Conservation (phyloP, 2,888 invertebrate species). For the Agonopterix arenella region DNA sequence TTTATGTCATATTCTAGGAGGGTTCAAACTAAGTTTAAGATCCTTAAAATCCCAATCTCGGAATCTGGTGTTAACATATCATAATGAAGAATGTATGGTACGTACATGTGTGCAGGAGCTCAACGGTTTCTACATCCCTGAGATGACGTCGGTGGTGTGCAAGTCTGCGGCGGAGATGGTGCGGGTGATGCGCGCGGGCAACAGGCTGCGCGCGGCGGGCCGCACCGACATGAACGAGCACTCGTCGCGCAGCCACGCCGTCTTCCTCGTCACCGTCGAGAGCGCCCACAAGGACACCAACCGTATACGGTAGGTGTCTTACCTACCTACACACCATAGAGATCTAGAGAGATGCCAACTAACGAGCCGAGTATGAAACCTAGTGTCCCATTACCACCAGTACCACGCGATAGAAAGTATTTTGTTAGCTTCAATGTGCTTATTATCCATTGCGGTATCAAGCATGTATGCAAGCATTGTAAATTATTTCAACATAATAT, state of each 20-base stretch:
- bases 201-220: constrained; percentile 95
- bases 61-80: too few species aligned
- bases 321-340: background rate
- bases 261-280: constrained; percentile 98
- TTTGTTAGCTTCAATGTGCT: too few species aligned
- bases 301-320: constrained; percentile 53
- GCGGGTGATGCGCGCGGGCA: constrained; percentile 94
- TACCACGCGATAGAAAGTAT: too few species aligned
- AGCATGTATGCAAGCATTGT: too few species aligned
- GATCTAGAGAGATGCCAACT: too few species aligned
- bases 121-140: constrained; percentile 95
- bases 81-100: background rate
- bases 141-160: constrained; percentile 95
- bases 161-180: constrained; percentile 96
- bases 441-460: too few species aligned
- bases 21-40: too few species aligned
- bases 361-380: too few species aligned
- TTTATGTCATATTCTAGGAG: too few species aligned
- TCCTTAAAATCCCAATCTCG: too few species aligned
- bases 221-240: constrained; percentile 99
- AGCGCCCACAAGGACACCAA: constrained; percentile 76
- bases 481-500: too few species aligned
- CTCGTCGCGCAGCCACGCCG: constrained; percentile 98
- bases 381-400: too few species aligned
- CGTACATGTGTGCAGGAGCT: constrained; percentile 53